Evolutionary conservation across 2,113 vertebrate species (phyloP).

Genomic region (Seriola rivoliana): DNA sequence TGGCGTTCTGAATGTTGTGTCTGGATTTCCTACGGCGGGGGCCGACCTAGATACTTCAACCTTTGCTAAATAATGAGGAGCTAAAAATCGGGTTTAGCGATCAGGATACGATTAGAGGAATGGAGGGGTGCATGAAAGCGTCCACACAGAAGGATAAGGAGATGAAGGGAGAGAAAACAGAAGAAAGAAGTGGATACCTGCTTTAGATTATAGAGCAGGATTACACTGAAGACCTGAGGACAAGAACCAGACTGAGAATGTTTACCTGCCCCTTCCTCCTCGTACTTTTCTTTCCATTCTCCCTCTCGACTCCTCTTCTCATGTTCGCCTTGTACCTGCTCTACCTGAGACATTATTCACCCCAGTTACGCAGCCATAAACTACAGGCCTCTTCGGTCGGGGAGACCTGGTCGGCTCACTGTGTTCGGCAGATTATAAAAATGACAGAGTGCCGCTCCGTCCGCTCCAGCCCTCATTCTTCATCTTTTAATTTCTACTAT

Average conservation of each 20-base stretch:
- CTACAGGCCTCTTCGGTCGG: neutral
- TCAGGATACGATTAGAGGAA: neutral
- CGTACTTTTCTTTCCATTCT: neutral
- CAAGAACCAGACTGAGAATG: neutral
- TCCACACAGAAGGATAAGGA: neutral
- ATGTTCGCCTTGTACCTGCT: neutral
- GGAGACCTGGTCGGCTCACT: neutral
- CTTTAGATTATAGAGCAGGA: neutral
- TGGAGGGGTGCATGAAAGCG: neutral
- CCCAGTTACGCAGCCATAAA: neutral
- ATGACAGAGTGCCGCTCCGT: neutral
- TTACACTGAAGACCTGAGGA: neutral
- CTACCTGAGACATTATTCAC: conserved; percentile 1
- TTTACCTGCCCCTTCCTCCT: neutral
- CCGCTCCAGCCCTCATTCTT: neutral
- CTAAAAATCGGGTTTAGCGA: neutral
- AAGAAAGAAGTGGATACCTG: neutral
- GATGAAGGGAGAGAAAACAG: neutral
- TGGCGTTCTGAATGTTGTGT: conserved; percentile 23
- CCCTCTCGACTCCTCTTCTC: neutral
- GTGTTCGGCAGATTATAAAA: neutral
- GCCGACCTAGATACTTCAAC: conserved; percentile 3
- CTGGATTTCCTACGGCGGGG: conserved; percentile 9
- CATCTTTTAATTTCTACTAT: neutral
- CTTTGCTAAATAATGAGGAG: neutral